These are phyloP conservation scores for Rhabdomys dilectus DNA, from an alignment of 2,113 vertebrate genomes.

Conservation along the genomic window DNA sequence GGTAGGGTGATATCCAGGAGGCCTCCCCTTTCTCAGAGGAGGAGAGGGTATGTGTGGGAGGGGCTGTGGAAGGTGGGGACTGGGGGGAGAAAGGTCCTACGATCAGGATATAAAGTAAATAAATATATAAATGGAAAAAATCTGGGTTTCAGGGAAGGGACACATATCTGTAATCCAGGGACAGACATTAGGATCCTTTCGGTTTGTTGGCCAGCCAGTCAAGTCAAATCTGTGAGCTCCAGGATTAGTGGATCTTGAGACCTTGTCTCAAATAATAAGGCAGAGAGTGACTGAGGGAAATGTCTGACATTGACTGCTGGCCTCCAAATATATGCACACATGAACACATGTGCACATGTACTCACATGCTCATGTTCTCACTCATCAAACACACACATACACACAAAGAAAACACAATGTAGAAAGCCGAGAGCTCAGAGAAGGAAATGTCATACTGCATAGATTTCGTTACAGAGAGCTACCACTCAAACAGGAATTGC, in stretches of 20 bases:
- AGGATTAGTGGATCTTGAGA: neutral
- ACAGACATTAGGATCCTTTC: neutral
- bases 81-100: too few species aligned
- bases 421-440: neutral
- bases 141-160: too few species aligned
- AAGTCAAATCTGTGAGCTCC: neutral
- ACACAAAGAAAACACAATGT: neutral
- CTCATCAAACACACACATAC: neutral
- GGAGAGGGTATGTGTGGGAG: too few species aligned
- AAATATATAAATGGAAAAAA: too few species aligned
- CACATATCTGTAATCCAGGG: too few species aligned
- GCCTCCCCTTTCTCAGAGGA: too few species aligned
- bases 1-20: too few species aligned
- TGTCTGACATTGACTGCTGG: neutral
- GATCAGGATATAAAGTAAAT: too few species aligned
- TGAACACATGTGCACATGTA: neutral
- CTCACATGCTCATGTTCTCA: neutral
- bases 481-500: neutral
- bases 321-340: neutral
- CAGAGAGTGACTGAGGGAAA: neutral
- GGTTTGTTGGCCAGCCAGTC: neutral
- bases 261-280: neutral
- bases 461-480: neutral
- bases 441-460: neutral
- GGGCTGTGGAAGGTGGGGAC: too few species aligned